Evolutionary conservation across 1,140 invertebrate genomes (phyloP), one percentile per base, ranked within the genome.

Genomic region (Anastrepha ludens): DNA sequence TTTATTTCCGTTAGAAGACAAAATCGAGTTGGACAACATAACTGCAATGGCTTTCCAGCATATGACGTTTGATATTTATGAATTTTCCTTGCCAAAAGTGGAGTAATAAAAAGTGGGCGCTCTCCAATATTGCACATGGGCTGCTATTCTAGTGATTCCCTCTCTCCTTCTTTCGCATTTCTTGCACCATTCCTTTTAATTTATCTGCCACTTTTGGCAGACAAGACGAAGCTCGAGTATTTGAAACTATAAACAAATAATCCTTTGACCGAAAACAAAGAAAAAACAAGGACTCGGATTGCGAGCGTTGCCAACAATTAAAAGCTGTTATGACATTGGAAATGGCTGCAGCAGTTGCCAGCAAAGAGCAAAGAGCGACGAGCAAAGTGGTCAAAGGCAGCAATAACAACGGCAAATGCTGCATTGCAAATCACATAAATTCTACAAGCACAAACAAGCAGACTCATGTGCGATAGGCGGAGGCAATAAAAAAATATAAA

Each of bases 241-340:
- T n/a, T 5, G 1, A 62, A n/a, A 62, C 0, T n/a, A 62, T 9
- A 62, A 0, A 62, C 9, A 81, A 81, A 29, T 81, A 55, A 55
- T 20, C 47, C 17, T 50, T 74, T 47, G 15, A 62, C 60, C 15
- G 4, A 62, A 62, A 5, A 62, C 9, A 62, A 62, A 15, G 67
- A 3, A 39, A 65, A 44, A 47, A 15, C 39, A 47, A 47, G 6
- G 13, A 74, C 0, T 47, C 39, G 17, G 13, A 20, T 81, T 81
- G 3, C 74, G 2, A 81, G 74, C n/a, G n/a, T 20, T 81, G 74
- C 47, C 74, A 81, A n/a, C 74, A 81, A 81, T 81, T 81, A 81
- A 81, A 81, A 58, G 55, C 11, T 55, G 74, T 81, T 81, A 81
- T 81, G 74, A 81, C 74, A 81, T 81, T 81, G 74, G 47, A 29